A percentile compares a stretch with the other conserved stretches of the same genome.
phyloP scores from a whole-genome alignment of 2,113 vertebrate genomes.

The Hemiscyllium ocellatum region DNA sequence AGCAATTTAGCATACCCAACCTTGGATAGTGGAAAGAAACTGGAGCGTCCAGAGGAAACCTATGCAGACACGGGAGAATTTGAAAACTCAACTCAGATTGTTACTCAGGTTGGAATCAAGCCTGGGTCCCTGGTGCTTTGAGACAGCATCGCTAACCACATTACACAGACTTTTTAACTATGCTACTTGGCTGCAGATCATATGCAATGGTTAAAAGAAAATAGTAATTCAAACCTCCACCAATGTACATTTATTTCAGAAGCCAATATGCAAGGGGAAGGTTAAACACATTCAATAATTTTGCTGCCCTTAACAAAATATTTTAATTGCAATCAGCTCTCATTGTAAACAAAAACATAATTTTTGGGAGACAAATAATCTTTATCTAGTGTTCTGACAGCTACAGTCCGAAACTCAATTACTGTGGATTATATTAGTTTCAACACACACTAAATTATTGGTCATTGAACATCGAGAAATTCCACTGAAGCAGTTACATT shows the following conservation, averaged over 20 bases:
- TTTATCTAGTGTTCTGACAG: constrained; percentile 47
- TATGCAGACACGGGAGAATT: too few species aligned
- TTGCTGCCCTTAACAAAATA: constrained; percentile 10
- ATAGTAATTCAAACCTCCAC: not conserved
- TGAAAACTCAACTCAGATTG: too few species aligned
- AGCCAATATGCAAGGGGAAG: constrained; percentile 3
- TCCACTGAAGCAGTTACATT: constrained; percentile 33
- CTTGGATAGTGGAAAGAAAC: too few species aligned
- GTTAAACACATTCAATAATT: not conserved
- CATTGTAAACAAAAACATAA: constrained; percentile 43
- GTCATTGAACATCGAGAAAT: constrained; percentile 38
- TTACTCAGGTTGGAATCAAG: too few species aligned
- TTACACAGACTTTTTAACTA: not conserved
- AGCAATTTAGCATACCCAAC: too few species aligned
- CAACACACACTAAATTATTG: not conserved
- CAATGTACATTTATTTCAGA: not conserved
- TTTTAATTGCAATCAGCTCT: constrained; percentile 39
- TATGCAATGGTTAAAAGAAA: not conserved
- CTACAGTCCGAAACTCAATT: constrained; percentile 46
- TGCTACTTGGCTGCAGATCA: not conserved
- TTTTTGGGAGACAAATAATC: constrained; percentile 42
- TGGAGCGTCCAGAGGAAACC: too few species aligned
- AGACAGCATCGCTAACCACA: not conserved
- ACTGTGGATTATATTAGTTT: constrained; percentile 41
- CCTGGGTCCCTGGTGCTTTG: too few species aligned